phyloP scores from a whole-genome alignment of 2,888 invertebrate genomes.

The Melieria picta region DNA sequence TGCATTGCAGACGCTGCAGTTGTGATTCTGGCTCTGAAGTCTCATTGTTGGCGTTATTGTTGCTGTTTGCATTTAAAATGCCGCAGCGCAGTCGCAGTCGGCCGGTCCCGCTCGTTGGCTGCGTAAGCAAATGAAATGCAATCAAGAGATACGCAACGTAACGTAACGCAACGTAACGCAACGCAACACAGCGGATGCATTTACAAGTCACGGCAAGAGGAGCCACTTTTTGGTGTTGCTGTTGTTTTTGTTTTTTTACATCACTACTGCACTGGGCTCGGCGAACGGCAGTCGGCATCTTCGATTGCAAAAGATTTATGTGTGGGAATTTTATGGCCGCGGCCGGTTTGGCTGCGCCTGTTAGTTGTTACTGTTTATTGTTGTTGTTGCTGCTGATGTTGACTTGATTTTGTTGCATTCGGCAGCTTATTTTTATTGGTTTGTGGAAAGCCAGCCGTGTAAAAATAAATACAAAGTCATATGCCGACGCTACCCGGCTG shows the following conservation, averaged over 20 bases:
- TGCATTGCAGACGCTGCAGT: background rate
- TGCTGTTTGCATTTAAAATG: background rate
- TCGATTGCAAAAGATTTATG: conserved; percentile 5
- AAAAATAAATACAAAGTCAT: too few species aligned
- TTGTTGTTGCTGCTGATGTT: background rate
- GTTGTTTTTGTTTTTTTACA: background rate
- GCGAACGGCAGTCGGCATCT: background rate
- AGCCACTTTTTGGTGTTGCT: background rate
- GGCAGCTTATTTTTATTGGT: too few species aligned
- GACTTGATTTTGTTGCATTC: too few species aligned
- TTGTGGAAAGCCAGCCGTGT: too few species aligned
- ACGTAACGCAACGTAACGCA: too few species aligned
- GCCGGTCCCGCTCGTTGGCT: too few species aligned
- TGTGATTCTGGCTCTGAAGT: too few species aligned
- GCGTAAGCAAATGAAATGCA: too few species aligned
- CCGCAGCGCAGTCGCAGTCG: too few species aligned
- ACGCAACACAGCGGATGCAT: background rate
- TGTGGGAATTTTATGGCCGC: background rate
- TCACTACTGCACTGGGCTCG: too few species aligned
- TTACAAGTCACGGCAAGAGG: background rate
- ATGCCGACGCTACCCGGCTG: too few species aligned
- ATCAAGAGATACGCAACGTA: too few species aligned
- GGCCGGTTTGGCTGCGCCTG: background rate
- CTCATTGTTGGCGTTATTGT: background rate
- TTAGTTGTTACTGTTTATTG: background rate